Base-by-base conservation (phyloP, 2,888 invertebrate species). In the Fragum sueziense region DNA sequence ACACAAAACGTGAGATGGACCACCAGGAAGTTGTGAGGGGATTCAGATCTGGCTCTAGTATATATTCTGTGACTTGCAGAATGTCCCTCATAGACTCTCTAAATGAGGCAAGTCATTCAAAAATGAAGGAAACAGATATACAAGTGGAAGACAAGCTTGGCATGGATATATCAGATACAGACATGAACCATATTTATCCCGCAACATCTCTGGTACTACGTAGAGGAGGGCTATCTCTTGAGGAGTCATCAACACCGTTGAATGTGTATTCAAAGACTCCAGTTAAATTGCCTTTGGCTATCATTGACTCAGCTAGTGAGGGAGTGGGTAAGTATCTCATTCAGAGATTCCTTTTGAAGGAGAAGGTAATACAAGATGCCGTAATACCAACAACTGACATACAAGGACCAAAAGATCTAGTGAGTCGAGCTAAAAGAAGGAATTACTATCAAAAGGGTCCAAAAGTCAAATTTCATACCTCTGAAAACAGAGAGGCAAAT, bases 351-450 rank as follows among this genome's bases (percentile, higher is more conserved):
- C 47, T 76, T 14, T 34, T 73, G 27, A 59, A 67, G 9, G 2
- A 3, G n/a, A 37, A 11, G 14, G 17, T 2, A 4, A 2, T 62
- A 4, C 7, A 34, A 20, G 6, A 29, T 3, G 2, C 31, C 1
- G 11, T 33, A 1, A 14, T n/a, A n/a, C 33, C 31, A 9, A 31
- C n/a, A 22, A n/a, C 4, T 2, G 52, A 29, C 4, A 22, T 71
- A n/a, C 20, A 51, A 0, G 76, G 78, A 17, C 79, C 78, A 11
- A 62, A 31, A 57, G 25, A 34, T 78, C 0, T 31, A 54, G 17
- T 29, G 61, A 61, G 76, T 70, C 1, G 69, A 70, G 33, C 59
- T 52, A 70, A 67, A 65, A 14, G 79, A 82, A 65, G 76, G 79
- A 14, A 51, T 71, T 11, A 82, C 82, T 1, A 67, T 82, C 1